Evolutionary conservation across 2,797 vertebrate genomes (phyloP).

Genomic region (Danio choprae): DNA sequence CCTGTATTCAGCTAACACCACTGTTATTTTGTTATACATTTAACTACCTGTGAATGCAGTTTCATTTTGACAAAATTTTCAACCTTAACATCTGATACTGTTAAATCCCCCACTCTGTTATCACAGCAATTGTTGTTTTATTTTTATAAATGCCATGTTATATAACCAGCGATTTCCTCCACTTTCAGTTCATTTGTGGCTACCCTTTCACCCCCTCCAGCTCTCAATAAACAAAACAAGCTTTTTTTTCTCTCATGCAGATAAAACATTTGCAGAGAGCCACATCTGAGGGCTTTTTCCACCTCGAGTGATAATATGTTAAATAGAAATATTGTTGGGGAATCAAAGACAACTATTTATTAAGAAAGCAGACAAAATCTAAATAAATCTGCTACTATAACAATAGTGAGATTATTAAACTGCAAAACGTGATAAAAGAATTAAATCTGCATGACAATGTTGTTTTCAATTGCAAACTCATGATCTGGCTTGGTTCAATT

Average conservation of each 20-base stretch:
- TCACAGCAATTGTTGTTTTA: neutral
- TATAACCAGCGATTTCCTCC: slow-evolving; percentile 34
- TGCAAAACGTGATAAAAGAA: neutral
- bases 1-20: neutral
- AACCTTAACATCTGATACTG: slow-evolving; percentile 5
- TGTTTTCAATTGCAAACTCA: neutral
- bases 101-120: neutral
- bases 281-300: slow-evolving; percentile 4
- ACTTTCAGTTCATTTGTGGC: slow-evolving; percentile 32
- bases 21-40: neutral
- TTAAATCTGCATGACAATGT: neutral
- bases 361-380: neutral
- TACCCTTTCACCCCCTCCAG: slow-evolving; percentile 3
- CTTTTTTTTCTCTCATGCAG: neutral
- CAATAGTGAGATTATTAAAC: neutral
- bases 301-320: slow-evolving; percentile 16
- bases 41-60: neutral
- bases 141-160: slow-evolving; percentile 23
- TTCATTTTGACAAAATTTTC: neutral
- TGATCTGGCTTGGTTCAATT: neutral
- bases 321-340: neutral
- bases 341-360: slow-evolving; percentile 3
- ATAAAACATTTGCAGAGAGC: too few relatives aligned
- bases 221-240: slow-evolving; percentile 5
- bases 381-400: neutral